These are phyloP conservation scores for Laupala kohalensis DNA, from an alignment of 1,140 invertebrate species.

Conservation along the genomic window DNA sequence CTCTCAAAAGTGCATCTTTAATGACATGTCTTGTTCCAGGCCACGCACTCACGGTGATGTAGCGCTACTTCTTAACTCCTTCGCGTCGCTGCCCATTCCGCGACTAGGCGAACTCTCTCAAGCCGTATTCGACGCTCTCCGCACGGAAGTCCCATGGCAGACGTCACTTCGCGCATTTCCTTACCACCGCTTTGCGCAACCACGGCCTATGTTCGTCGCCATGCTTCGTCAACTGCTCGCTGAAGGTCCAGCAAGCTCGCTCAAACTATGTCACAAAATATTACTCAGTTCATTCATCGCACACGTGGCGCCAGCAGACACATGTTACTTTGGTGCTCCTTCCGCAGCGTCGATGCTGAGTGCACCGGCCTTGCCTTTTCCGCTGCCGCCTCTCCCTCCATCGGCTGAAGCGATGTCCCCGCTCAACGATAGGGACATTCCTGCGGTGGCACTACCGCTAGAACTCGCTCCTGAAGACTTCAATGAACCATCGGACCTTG, in stretches of 20 bases:
- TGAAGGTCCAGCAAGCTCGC: no score
- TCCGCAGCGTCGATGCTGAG: no score
- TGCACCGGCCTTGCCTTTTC: no score
- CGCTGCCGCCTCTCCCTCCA: no score
- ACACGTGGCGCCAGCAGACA: background rate
- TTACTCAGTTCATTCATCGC: background rate
- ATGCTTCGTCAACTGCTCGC: background rate
- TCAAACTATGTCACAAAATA: background rate
- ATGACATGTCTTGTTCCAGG: background rate
- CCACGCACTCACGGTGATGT: background rate
- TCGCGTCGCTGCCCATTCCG: background rate
- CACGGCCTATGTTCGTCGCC: background rate
- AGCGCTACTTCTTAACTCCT: background rate
- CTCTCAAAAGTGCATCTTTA: no score
- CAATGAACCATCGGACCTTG: background rate
- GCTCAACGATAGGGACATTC: no score
- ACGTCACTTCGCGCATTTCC: background rate
- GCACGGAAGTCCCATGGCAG: background rate
- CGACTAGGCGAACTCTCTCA: background rate
- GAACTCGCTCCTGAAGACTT: background rate
- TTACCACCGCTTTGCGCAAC: background rate
- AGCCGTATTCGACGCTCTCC: background rate
- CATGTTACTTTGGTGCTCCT: background rate
- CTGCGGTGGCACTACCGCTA: no score
- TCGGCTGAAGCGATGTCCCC: no score